Conservation (phyloP, 2,113 vertebrate genomes). For the Ochotona princeps region DNA sequence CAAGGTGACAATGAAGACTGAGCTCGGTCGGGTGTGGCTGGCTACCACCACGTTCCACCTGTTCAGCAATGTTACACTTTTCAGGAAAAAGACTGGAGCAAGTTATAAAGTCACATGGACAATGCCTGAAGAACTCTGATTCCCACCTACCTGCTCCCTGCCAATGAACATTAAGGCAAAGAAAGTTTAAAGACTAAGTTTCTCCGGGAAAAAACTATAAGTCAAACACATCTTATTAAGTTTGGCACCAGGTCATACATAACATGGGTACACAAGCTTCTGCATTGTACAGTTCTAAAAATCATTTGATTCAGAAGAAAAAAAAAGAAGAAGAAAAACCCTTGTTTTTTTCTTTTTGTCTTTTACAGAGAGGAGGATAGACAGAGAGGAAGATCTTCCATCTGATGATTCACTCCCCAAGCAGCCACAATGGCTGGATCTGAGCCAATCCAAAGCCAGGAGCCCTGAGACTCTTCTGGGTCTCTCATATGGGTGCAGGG, state of each 20-base stretch:
- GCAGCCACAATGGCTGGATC: too few relatives aligned
- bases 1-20: constrained; percentile 12
- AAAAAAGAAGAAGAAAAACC: too few relatives aligned
- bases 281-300: background rate
- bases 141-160: background rate
- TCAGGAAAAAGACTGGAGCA: background rate
- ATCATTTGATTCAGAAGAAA: background rate
- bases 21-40: background rate
- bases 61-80: background rate
- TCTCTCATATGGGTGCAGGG: too few relatives aligned
- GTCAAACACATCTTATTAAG: background rate
- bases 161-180: background rate
- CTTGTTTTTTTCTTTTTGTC: too few relatives aligned
- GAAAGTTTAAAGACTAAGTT: background rate
- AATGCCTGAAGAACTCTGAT: background rate
- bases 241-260: background rate
- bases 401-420: too few relatives aligned
- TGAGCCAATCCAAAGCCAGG: too few relatives aligned
- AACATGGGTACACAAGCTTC: background rate
- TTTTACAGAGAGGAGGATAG: too few relatives aligned
- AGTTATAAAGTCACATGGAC: constrained; percentile 11
- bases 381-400: too few relatives aligned
- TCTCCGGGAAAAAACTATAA: constrained; percentile 4
- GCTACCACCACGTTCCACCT: background rate
- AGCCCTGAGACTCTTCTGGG: too few relatives aligned